Evolutionary conservation across 2,797 vertebrate genomes (phyloP), one percentile per base, ranked within the genome.

Genomic region (Luscinia megarhynchos): DNA sequence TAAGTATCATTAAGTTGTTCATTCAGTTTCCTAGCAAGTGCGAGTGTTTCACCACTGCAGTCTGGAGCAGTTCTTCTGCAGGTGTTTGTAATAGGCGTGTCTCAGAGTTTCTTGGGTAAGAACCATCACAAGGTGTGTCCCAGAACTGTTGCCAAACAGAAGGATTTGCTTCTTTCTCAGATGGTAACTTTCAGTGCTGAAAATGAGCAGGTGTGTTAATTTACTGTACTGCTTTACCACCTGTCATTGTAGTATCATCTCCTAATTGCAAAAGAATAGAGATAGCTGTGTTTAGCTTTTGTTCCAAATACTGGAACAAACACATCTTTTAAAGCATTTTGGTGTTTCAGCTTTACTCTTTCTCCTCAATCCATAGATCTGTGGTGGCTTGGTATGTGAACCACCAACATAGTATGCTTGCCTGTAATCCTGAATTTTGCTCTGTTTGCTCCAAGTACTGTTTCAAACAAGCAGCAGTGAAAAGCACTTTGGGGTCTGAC

Each of bases 401-500:
- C 45, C 18, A 66, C 36, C 7, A 5, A 21, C 1, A 2, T 21
- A n/a, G 41, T 20, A 29, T 0, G 0, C 0, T 0, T 62, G 20
- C 51, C 11, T 1, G 0, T 76, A 59, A 84, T 88, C 50, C 46
- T 36, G 13, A 72, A 43, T 61, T 68, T 84, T 87, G 18, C 41
- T 62, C 46, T 34, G 34, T 34, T 34, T 34, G 34, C 34, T 34
- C 48, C 24, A 9, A 45, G 48, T 59, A 74, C 26, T 19, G 7
- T 91, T 84, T 84, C 51, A 67, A 36, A 67, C 10, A 69, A 73
- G 13, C 48, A 82, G 24, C n/a, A 73, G 2, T 66, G 36, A 76
- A 79, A 84, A 90, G 24, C 19, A 18, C 45, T 76, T 55, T 45
- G 38, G 27, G 4, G 30, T 84, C 43, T 92, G 84, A 34, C 57